Percentiles rank a stretch among this genome's conserved stretches.
These are phyloP conservation scores for Antheraea yamamai DNA, from an alignment of 2,888 invertebrate species.

Conservation along the genomic window DNA sequence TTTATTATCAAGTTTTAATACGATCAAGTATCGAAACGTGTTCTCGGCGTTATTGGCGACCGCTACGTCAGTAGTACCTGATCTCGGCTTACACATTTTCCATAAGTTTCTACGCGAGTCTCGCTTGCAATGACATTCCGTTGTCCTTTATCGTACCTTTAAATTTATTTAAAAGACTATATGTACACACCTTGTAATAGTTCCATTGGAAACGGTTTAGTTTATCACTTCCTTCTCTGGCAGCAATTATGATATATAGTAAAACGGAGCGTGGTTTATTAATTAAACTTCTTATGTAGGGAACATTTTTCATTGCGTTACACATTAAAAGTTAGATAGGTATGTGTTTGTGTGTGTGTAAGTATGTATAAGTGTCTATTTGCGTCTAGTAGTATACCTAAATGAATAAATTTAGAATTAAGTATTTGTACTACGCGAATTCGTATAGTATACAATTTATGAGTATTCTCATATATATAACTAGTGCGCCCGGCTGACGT, in stretches of 20 bases:
- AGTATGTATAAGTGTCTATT: too few relatives aligned
- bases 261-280: background rate
- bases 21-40: background rate
- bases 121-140: conserved; percentile 23
- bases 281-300: background rate
- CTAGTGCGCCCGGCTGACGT: too few relatives aligned
- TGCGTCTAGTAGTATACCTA: too few relatives aligned
- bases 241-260: background rate
- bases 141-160: background rate
- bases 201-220: background rate
- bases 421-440: too few relatives aligned
- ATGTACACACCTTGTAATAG: background rate
- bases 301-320: too few relatives aligned
- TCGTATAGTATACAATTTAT: too few relatives aligned
- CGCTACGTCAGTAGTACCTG: conserved; percentile 32
- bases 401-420: too few relatives aligned
- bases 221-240: background rate
- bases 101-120: conserved; percentile 12
- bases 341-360: too few relatives aligned
- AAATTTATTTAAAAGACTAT: background rate
- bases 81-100: conserved; percentile 15
- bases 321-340: too few relatives aligned
- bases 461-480: too few relatives aligned
- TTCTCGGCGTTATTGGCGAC: background rate
- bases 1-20: background rate